Conservation (phyloP, 2,888 invertebrate genomes). For the Aporophyla nigra region DNA sequence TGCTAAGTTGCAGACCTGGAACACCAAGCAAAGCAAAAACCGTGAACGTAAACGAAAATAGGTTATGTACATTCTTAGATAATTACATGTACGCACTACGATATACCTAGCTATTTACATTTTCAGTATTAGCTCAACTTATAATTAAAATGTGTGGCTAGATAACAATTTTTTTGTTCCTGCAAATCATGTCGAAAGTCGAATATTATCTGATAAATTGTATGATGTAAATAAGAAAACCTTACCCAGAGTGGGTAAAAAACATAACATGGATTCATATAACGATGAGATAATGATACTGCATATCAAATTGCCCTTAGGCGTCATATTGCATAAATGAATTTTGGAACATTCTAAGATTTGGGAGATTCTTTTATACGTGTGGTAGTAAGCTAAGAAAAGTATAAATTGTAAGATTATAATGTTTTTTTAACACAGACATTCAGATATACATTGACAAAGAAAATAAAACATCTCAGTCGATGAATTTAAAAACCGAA, state of each 20-base stretch:
- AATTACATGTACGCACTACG: neutral
- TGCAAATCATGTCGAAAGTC: neutral
- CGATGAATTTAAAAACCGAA: neutral
- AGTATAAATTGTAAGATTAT: neutral
- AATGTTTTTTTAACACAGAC: neutral
- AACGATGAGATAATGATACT: neutral
- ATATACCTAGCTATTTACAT: neutral
- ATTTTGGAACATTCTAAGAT: neutral
- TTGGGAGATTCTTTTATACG: neutral
- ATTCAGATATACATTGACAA: neutral
- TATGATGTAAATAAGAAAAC: slow-evolving; percentile 9
- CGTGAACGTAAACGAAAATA: neutral
- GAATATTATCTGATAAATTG: neutral
- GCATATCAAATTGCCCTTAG: neutral
- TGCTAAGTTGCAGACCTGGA: slow-evolving; percentile 67
- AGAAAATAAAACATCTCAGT: neutral
- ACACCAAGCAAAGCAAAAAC: slow-evolving; percentile 10
- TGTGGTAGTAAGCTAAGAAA: slow-evolving; percentile 3
- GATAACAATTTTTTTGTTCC: neutral
- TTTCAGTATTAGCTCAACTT: neutral
- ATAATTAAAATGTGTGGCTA: neutral
- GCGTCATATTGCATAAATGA: neutral
- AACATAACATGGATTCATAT: neutral
- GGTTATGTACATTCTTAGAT: neutral
- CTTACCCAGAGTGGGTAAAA: neutral